Base-by-base conservation (phyloP, 2,888 invertebrate species). In the Acleris emargana region DNA sequence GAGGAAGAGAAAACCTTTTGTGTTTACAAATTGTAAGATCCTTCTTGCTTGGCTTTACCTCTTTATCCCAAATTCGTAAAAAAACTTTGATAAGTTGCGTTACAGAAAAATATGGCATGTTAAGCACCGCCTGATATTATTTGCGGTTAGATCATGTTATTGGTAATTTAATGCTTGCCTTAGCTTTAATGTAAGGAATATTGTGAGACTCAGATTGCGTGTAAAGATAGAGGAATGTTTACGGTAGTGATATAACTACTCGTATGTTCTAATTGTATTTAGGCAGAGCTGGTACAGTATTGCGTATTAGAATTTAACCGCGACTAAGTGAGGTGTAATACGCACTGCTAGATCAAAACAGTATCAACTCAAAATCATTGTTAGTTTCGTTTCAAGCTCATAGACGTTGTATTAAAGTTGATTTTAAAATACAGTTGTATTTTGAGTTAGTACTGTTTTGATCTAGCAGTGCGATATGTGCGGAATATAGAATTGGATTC, bases 121-220 rank as follows among this genome's bases (percentile, higher is more conserved):
- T n/a, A 16, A 16, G 6, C 13, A 45, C 17, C 5, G 16, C 6
- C 17, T 57, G 25, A 51, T 25, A 25, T 13, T 22, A 50, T 45
- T n/a, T 57, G 45, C 22, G 57, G 57, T 57, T 57, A 25, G 43
- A 25, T 28, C 42, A 20, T 45, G 57, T 43, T 43, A 45, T 57
- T 57, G 57, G 43, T 45, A 57, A 57, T 57, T 22, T 43, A 45
- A 57, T 45, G 17, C 20, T 57, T 57, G 16, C 7, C 22, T 7
- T 22, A 22, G 42, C 13, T 42, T 54, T 20, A 53, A 11, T 53
- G 53, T 72, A 74, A 62, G 58, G 64, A 50, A 58, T 70, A 64
- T 50, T 57, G 69, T 71, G 67, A 68, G 58, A 67, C 32, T 49
- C 11, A 11, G 17, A 17, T 53, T 53, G 53, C 28, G 54, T 38